phyloP scores from a whole-genome alignment of 2,888 invertebrate species.

The Drosophila mayaguana region DNA sequence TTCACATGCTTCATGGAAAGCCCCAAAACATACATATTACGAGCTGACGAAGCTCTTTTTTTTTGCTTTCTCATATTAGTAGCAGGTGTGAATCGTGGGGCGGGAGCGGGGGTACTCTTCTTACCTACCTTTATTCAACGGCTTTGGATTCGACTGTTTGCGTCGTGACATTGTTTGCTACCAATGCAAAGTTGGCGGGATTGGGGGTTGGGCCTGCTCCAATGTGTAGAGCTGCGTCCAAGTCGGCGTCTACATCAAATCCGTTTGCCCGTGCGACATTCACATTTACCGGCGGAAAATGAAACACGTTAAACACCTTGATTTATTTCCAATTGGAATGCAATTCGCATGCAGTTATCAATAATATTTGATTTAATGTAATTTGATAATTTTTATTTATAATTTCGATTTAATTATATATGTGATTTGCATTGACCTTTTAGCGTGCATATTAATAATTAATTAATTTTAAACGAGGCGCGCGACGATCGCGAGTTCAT shows the following conservation, averaged over 20 bases:
- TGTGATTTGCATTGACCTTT: constrained; percentile 53
- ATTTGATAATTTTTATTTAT: constrained; percentile 22
- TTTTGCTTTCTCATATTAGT: not conserved
- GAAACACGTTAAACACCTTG: constrained; percentile 18
- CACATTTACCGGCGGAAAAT: constrained; percentile 65
- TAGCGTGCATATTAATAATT: constrained; percentile 49
- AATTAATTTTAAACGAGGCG: constrained; percentile 69
- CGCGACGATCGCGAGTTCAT: constrained; percentile 49
- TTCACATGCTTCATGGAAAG: constrained; percentile 66
- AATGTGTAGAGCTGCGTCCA: constrained; percentile 43
- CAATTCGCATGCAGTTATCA: constrained; percentile 47
- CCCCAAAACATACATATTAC: constrained; percentile 45
- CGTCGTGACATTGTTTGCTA: constrained; percentile 92
- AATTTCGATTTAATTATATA: constrained; percentile 32
- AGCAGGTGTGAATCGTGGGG: constrained; percentile 32
- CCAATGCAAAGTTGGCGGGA: constrained; percentile 55
- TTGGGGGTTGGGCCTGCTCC: constrained; percentile 49
- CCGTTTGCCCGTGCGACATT: constrained; percentile 32
- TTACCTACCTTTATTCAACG: constrained; percentile 92
- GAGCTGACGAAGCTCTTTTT: constrained; percentile 65
- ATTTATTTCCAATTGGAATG: constrained; percentile 15
- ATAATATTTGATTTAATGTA: constrained; percentile 32
- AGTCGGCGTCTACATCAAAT: constrained; percentile 67
- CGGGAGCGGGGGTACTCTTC: not conserved
- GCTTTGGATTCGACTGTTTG: constrained; percentile 98